Percentiles rank a stretch among this genome's conserved stretches.
Conservation (phyloP, 1,140 invertebrate species). For the Panonychus citri region DNA sequence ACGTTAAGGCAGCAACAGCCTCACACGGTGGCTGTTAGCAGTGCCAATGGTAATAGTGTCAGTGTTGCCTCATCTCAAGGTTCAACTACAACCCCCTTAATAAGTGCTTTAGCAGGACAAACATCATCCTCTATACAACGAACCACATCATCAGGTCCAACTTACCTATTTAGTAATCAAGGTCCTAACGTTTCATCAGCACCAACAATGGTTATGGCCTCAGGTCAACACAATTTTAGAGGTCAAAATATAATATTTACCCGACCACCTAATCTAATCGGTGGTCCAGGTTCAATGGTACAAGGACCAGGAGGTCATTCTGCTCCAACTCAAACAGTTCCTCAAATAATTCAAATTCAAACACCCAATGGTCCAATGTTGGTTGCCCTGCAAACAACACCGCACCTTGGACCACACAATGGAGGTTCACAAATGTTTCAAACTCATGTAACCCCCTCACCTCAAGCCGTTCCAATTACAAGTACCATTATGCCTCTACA, state of each 20-base stretch:
- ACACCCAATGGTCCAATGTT: constrained; percentile 27
- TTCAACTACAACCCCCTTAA: not conserved
- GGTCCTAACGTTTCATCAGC: not conserved
- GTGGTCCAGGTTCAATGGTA: not conserved
- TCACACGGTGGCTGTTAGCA: not conserved
- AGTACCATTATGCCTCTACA: not conserved
- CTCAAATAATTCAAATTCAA: constrained; percentile 26
- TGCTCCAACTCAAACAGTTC: constrained; percentile 16
- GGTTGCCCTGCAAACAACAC: constrained; percentile 17
- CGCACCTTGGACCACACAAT: not conserved
- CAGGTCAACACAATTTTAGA: not conserved
- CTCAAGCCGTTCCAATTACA: not conserved
- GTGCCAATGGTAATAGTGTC: not conserved
- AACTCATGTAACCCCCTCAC: not conserved
- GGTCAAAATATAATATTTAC: constrained; percentile 7
- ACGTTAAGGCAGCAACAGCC: constrained; percentile 20
- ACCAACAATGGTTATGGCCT: not conserved
- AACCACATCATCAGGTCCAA: constrained; percentile 2
- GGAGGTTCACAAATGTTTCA: not conserved
- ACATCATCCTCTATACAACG: not conserved
- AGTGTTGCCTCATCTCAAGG: not conserved
- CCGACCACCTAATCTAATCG: constrained; percentile 8
- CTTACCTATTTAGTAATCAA: constrained; percentile 12
- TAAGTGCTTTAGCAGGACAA: not conserved
- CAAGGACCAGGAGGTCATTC: not conserved